Percentiles rank a stretch among this genome's conserved stretches.
Conservation (phyloP, 2,888 invertebrate genomes). For the Sympetrum striolatum region DNA sequence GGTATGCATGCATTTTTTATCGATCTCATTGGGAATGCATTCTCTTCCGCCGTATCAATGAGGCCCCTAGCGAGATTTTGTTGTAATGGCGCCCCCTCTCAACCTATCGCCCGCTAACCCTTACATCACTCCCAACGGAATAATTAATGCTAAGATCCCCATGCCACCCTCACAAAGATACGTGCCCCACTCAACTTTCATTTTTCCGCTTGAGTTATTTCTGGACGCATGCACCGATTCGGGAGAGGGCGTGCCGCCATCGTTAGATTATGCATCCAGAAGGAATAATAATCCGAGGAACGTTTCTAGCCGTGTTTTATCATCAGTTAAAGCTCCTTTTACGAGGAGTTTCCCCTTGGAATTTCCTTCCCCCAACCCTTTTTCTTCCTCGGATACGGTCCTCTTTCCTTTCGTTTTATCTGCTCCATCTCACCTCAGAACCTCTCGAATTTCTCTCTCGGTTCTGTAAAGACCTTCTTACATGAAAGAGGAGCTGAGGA, state of each 20-base stretch:
- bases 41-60: too few species aligned
- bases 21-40: too few species aligned
- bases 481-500: too few species aligned
- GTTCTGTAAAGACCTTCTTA: too few species aligned
- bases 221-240: background rate
- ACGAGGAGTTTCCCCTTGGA: background rate
- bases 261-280: background rate
- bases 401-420: background rate
- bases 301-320: background rate
- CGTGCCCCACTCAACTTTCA: background rate
- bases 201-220: background rate
- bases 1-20: too few species aligned
- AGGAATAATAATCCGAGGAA: background rate
- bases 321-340: background rate
- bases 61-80: too few species aligned
- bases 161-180: background rate
- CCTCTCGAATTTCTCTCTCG: background rate
- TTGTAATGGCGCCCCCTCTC: background rate
- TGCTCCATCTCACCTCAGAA: background rate
- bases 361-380: background rate
- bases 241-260: background rate
- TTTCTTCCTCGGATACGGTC: background rate
- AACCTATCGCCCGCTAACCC: background rate
- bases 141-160: background rate
- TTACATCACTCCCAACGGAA: background rate